A percentile compares a stretch with the other conserved stretches of the same genome.
These are phyloP conservation scores for Petrolisthes manimaculis DNA, from an alignment of 2,888 invertebrate species.

Conservation along the genomic window DNA sequence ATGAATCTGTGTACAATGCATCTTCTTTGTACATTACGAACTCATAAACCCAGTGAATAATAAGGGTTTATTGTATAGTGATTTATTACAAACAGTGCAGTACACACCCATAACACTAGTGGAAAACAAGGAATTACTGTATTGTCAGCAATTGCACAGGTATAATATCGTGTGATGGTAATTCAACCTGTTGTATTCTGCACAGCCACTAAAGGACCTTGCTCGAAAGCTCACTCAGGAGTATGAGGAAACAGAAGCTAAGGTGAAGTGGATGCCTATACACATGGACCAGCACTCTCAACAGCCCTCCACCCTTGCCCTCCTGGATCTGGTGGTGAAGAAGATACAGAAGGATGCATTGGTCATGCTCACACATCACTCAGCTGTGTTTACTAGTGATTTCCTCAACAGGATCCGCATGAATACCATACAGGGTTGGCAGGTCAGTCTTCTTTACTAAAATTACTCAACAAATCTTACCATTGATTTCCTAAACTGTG, in stretches of 20 bases:
- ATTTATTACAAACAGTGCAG: no score
- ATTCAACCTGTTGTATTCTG: not conserved
- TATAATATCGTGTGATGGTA: not conserved
- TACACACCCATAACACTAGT: no score
- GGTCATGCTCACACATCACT: conserved; percentile 78
- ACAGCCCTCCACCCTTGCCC: conserved; percentile 73
- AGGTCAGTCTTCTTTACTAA: conserved; percentile 38
- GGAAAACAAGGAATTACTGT: not conserved
- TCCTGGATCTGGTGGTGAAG: conserved; percentile 78
- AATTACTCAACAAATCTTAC: no score
- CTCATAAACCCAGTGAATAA: not conserved
- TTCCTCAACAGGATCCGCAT: conserved; percentile 94
- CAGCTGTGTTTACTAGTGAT: conserved; percentile 81
- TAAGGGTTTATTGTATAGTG: no score
- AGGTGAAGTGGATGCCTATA: conserved; percentile 41
- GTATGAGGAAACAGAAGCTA: conserved; percentile 44
- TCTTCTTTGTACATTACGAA: not conserved
- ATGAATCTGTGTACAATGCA: not conserved
- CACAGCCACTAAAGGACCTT: conserved; percentile 44
- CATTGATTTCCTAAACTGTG: no score
- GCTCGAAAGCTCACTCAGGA: conserved; percentile 41
- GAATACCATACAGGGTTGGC: conserved; percentile 81
- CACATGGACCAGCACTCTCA: not conserved
- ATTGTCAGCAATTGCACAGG: not conserved
- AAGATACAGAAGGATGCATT: conserved; percentile 82